phyloP scores from a whole-genome alignment of 2,888 invertebrate species.

The Gnatocerus cornutus region DNA sequence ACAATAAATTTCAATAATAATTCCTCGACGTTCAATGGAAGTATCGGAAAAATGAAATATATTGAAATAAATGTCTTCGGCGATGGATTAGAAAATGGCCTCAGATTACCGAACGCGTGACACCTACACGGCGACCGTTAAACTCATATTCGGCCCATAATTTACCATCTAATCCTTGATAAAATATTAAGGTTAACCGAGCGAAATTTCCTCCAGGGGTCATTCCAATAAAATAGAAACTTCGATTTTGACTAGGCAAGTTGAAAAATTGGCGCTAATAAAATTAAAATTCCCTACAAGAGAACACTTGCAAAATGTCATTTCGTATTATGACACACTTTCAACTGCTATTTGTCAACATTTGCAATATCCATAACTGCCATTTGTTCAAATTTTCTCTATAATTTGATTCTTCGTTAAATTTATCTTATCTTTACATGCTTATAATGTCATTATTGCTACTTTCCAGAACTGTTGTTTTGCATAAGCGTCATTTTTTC shows the following conservation, averaged over 20 bases:
- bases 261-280: too few species aligned
- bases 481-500: too few species aligned
- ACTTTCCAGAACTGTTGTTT: too few species aligned
- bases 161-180: not conserved
- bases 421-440: too few species aligned
- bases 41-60: conserved; percentile 12
- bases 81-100: not conserved
- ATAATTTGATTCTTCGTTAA: too few species aligned
- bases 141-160: not conserved
- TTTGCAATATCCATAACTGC: too few species aligned
- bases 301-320: not conserved
- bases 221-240: not conserved
- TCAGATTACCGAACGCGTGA: not conserved
- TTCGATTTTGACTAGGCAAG: too few species aligned
- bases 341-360: too few species aligned
- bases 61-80: not conserved
- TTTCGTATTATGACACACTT: too few species aligned
- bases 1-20: conserved; percentile 19
- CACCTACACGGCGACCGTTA: not conserved
- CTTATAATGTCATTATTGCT: too few species aligned
- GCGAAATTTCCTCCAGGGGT: not conserved
- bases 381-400: too few species aligned
- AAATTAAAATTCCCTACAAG: too few species aligned
- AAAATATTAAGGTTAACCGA: not conserved
- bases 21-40: conserved; percentile 6